Evolutionary conservation across 2,888 invertebrate genomes (phyloP), one percentile per base, ranked within the genome.

Genomic region (Acheta domesticus): DNA sequence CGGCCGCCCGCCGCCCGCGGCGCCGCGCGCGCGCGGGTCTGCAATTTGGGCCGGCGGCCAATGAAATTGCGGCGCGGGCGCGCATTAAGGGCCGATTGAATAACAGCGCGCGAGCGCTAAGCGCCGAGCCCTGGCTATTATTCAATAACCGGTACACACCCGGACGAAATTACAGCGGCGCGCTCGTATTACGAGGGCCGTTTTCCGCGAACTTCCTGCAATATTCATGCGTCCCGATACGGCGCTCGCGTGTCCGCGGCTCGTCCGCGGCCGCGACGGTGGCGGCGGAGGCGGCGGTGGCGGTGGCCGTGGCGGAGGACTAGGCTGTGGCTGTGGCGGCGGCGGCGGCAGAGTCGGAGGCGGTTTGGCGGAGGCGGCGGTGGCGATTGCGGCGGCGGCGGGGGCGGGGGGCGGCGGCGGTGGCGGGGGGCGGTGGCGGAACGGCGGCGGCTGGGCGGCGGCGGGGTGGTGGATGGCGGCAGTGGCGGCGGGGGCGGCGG

Each of bases 71-170:
- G 5, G 62, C n/a, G 62, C 62, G 11, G n/a, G 62, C 62, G 62
- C 62, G n/a, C 12, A 62, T 62, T 62, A 62, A 8, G 62, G 62
- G n/a, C 4, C 62, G 62, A 62, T 62, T 62, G 62, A 62, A 62
- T 62, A 62, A 62, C 62, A 62, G 62, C 62, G 14, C 62, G 62
- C 62, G 62, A 62, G 62, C 62, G 62, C 62, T 62, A 62, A 62
- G 62, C 62, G 62, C 14, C 62, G 62, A 62, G 11, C n/a, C 62
- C 62, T n/a, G 62, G 62, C 62, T 62, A 62, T 62, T 62, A 62
- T 62, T 62, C 62, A 62, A 62, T 62, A 62, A 62, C 62, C 62
- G 14, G 62, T 62, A 62, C 62, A 62, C 62, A 62, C 62, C 62
- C 62, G 62, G 14, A 62, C 62, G 62, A 62, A 62, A 62, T 62